phyloP scores from a whole-genome alignment of 2,888 invertebrate species.

The Aleiodes testaceus region DNA sequence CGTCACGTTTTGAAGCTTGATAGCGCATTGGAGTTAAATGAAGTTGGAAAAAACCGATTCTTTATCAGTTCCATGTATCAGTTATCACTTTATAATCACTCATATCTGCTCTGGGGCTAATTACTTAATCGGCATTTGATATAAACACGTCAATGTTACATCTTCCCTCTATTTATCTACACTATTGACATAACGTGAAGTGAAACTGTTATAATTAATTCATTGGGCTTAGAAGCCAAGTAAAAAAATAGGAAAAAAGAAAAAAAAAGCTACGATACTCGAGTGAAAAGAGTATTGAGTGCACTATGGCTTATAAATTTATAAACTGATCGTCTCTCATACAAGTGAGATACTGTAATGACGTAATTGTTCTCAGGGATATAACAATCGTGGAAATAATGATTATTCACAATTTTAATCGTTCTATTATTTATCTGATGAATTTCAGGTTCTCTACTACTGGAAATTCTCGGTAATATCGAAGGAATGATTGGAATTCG shows the following conservation, averaged over 20 bases:
- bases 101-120: conserved; percentile 16
- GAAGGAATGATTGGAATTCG: too few relatives aligned
- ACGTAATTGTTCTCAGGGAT: too few relatives aligned
- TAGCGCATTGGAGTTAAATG: not conserved
- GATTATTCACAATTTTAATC: too few relatives aligned
- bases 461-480: too few relatives aligned
- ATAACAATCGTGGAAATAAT: too few relatives aligned
- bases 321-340: not conserved
- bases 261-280: not conserved
- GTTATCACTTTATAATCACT: conserved; percentile 2
- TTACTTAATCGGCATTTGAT: conserved; percentile 9
- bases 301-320: conserved; percentile 2
- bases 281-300: not conserved
- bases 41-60: not conserved
- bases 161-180: not conserved
- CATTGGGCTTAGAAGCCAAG: conserved; percentile 27
- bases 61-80: not conserved
- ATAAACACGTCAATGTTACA: not conserved
- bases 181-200: conserved; percentile 4
- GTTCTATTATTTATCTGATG: too few relatives aligned
- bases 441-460: too few relatives aligned
- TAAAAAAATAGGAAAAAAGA: not conserved
- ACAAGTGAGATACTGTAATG: not conserved
- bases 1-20: not conserved
- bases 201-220: conserved; percentile 17